phyloP scores from a whole-genome alignment of 2,888 invertebrate genomes.

The Tigriopus californicus region DNA sequence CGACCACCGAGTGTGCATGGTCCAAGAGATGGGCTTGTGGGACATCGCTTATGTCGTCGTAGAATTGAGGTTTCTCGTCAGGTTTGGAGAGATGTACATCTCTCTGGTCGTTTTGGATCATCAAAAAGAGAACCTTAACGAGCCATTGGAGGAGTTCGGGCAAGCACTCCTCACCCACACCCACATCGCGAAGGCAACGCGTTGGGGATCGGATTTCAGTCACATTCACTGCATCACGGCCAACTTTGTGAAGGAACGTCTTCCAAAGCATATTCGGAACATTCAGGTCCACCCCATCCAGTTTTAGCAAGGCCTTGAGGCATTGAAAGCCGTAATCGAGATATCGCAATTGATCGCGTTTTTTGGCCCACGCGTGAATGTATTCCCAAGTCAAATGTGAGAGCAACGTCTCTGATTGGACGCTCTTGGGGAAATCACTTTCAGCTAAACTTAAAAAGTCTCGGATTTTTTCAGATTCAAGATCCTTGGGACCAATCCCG shows the following conservation, averaged over 20 bases:
- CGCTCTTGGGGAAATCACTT: background rate
- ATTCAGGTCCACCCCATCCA: background rate
- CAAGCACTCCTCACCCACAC: background rate
- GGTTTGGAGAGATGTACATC: background rate
- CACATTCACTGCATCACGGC: background rate
- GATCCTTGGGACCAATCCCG: no score
- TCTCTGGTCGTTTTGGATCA: no score
- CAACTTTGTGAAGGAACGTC: background rate
- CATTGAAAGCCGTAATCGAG: background rate
- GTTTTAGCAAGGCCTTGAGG: background rate
- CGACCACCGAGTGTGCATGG: background rate
- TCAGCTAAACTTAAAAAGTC: background rate
- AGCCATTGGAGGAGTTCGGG: background rate
- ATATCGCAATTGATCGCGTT: background rate
- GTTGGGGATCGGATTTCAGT: conserved; percentile 1
- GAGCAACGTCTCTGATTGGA: background rate
- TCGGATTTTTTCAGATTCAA: background rate
- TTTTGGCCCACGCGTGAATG: background rate
- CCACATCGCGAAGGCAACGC: background rate
- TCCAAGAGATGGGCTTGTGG: background rate
- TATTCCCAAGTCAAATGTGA: background rate
- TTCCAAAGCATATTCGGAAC: background rate
- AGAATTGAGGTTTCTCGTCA: background rate
- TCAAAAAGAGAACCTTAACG: background rate
- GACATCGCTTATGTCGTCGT: background rate